Evolutionary conservation across 2,888 invertebrate species (phyloP).

Genomic region (Cistogaster globosa): DNA sequence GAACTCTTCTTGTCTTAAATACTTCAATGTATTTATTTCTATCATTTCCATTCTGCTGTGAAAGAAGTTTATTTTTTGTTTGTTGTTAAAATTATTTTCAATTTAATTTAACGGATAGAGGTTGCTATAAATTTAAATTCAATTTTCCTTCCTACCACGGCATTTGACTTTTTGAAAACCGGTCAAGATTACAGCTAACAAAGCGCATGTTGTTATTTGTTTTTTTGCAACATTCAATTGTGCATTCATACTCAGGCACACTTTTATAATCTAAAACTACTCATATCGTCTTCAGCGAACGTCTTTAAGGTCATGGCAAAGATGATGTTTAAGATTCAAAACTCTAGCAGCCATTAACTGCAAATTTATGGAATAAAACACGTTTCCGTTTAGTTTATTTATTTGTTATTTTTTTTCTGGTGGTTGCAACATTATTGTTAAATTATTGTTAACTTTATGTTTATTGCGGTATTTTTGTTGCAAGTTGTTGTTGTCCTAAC

Average conservation of each 20-base stretch:
- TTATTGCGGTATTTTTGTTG: constrained; percentile 65
- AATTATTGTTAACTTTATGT: constrained; percentile 56
- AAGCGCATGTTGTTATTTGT: constrained; percentile 1
- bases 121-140: constrained; percentile 6
- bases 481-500: constrained; percentile 35
- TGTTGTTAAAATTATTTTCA: neutral
- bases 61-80: constrained; percentile 8
- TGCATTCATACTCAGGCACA: neutral
- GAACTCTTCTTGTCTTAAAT: constrained; percentile 9
- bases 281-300: constrained; percentile 20
- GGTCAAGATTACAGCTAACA: constrained; percentile 63
- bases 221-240: constrained; percentile 38
- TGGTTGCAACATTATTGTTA: constrained; percentile 42
- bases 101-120: constrained; percentile 6
- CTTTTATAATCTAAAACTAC: constrained; percentile 10
- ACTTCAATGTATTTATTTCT: neutral
- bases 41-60: neutral
- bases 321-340: constrained; percentile 34
- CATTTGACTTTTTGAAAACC: constrained; percentile 64
- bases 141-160: constrained; percentile 63
- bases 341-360: constrained; percentile 35
- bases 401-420: constrained; percentile 21
- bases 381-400: constrained; percentile 35
- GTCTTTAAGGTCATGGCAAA: constrained; percentile 36
- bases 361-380: constrained; percentile 9